Percentiles rank a stretch among this genome's conserved stretches.
Evolutionary conservation across 1,140 invertebrate species (phyloP).

Genomic region (Bombyx mandarina): DNA sequence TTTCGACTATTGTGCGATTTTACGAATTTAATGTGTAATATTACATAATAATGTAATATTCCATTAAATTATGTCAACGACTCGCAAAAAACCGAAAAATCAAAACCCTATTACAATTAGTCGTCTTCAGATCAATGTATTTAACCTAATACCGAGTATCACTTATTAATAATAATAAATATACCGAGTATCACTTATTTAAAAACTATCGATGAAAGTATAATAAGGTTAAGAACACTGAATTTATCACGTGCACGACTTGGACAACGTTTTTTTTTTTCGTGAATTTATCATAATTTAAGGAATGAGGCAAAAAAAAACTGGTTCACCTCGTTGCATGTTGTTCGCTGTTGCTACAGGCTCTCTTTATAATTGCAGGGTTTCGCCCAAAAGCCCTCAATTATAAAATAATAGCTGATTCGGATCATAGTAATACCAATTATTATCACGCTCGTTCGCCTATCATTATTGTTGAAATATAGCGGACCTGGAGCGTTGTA

Average conservation of each 20-base stretch:
- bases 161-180: no score
- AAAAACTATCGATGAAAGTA: no score
- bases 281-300: slow-evolving; percentile 40
- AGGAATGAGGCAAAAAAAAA: slow-evolving; percentile 45
- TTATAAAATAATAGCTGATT: slow-evolving; percentile 72
- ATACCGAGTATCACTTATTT: no score
- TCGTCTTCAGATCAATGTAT: no score
- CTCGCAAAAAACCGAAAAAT: no score
- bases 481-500: slow-evolving; percentile 42
- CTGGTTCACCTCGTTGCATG: slow-evolving; percentile 53
- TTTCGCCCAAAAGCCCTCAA: slow-evolving; percentile 67
- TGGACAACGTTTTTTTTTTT: slow-evolving; percentile 15
- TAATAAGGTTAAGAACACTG: slow-evolving; percentile 1
- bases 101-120: no score
- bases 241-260: slow-evolving; percentile 14
- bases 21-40: no score
- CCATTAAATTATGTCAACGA: no score
- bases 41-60: no score
- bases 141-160: no score
- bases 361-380: slow-evolving; percentile 67
- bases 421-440: slow-evolving; percentile 70
- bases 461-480: slow-evolving; percentile 68
- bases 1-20: no score
- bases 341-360: slow-evolving; percentile 49
- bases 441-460: slow-evolving; percentile 63